Percentiles rank a stretch among this genome's conserved stretches.
Conservation (phyloP, 2,113 vertebrate species). For the Bubalus kerabau region DNA sequence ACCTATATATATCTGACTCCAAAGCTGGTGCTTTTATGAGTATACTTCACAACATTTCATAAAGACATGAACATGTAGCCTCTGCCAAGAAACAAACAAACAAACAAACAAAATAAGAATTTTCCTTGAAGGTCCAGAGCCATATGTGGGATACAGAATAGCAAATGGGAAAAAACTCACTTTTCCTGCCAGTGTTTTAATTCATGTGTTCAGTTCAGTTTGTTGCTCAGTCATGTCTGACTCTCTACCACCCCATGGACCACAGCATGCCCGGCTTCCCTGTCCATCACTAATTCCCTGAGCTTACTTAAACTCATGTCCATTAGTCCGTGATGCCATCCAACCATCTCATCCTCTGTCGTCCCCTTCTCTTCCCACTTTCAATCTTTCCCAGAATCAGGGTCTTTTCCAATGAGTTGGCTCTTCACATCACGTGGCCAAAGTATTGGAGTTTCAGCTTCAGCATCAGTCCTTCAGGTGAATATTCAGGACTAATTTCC, state of each 20-base stretch:
- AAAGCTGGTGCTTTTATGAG: neutral
- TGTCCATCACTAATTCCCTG: neutral
- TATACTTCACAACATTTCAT: neutral
- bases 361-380: accelerated
- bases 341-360: neutral
- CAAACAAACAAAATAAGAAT: neutral
- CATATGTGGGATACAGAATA: neutral
- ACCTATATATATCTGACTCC: neutral
- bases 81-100: neutral
- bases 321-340: neutral
- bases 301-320: neutral
- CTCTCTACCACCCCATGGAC: neutral
- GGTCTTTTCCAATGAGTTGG: neutral
- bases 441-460: neutral
- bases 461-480: neutral
- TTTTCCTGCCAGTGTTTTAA: neutral
- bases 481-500: neutral
- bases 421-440: neutral
- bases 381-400: neutral
- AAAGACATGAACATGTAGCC: neutral
- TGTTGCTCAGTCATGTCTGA: neutral
- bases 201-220: neutral
- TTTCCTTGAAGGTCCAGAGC: neutral
- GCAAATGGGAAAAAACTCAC: neutral
- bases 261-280: neutral